Evolutionary conservation across 2,888 invertebrate species (phyloP), one percentile per base, ranked within the genome.

Genomic region (Yponomeuta plumbellus): DNA sequence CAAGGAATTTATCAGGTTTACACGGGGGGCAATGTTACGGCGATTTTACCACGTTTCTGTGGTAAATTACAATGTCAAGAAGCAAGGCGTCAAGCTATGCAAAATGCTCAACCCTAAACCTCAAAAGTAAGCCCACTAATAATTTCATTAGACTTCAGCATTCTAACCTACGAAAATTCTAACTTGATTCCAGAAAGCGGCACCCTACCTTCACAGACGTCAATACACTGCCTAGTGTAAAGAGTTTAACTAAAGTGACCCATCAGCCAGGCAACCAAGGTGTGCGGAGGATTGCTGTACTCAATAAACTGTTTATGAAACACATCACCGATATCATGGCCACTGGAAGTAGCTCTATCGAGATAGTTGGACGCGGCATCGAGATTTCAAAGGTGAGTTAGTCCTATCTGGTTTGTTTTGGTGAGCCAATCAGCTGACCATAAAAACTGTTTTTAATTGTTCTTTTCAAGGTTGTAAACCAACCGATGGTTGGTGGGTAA

Each of bases 251-350:
- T 1, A 91, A 87, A 73, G 87, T 86, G 21, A 80, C 86, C 67
- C 80, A 88, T 73, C 92, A 92, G 67, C 92, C 92, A 39, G 88
- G 90, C 13, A 92, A 93, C 63, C 86, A 89, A 13, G 92, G 92
- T 11, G 81, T 85, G 0, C 92, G 94, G 58, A 91, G 96, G 73
- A 86, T 93, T 23, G 85, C 92, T 0, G 94, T 96, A 70, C 82
- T 97, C 1, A 96, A 96, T 79, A 96, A 96, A 82, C 77, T 97
- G 64, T 96, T 97, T 74, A 96, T 97, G 96, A 93, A 93, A 73
- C 91, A 95, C 68, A 94, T 97, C 11, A 95, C 96, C 0, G 96
- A 96, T 79, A 83, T 96, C 44, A 92, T 97, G 92, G 93, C 95
- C 1, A 95, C 95, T 0, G 95, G 96, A 1, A 93, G 94, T 72